Evolutionary conservation across 2,113 vertebrate genomes (phyloP), one percentile per base, ranked within the genome.

Genomic region (Plestiodon gilberti): DNA sequence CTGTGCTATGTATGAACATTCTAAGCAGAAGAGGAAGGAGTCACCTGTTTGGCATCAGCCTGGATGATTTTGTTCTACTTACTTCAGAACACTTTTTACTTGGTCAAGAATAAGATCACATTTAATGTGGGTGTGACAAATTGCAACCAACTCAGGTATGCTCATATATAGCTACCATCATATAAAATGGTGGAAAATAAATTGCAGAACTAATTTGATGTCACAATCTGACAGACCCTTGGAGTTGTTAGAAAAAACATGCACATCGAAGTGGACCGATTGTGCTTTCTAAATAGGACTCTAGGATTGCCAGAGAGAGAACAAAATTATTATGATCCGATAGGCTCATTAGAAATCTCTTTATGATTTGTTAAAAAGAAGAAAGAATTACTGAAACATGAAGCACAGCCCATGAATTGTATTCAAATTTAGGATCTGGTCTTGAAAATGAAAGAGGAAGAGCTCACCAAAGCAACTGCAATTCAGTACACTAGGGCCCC

Each of bases 101-200:
- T 48, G 43, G 43, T 48, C 8, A 48, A 48, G 43, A 48, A 48
- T 48, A 48, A 48, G 43, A 5, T 48, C 43, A 5, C 43, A 48
- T 48, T 48, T 48, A 48, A 48, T 48, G 43, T 48, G 8, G 43
- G 43, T 48, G 43, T 69, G 65, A 9, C 65, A 90, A 93, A 87
- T 90, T 94, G 89, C 65, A 89, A 77, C 83, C 81, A 83, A 90
- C 78, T 91, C 87, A 87, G 83, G 59, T 23, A 71, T 87, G 64
- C 88, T 84, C 74, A 61, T n/a, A 28, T 83, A 85, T 81, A 93
- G 89, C 73, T 87, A 88, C 85, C 91, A 93, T 33, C 43, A 23
- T 33, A 89, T 88, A 89, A 93, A 90, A 88, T n/a, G 90, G 89
- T 84, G 82, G 38, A 38, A 28, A 78, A 81, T 57, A 89, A 33